These are phyloP conservation scores for Ostrea denselamellosa DNA, from an alignment of 1,140 invertebrate species.

Conservation along the genomic window DNA sequence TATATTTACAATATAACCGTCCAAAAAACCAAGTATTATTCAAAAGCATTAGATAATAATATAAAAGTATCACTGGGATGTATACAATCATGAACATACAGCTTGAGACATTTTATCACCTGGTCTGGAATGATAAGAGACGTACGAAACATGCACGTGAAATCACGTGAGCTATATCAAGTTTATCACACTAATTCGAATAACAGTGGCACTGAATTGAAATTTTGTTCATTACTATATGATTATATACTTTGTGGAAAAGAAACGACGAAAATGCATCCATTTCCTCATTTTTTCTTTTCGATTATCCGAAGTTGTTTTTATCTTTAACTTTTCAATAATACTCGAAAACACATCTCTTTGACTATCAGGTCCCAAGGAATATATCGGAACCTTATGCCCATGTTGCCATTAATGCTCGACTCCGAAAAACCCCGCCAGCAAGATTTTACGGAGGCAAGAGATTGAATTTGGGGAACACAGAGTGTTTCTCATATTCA, in stretches of 20 bases:
- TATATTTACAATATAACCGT: slow-evolving; percentile 29
- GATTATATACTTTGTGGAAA: not conserved
- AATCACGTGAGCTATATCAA: not conserved
- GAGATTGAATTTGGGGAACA: not conserved
- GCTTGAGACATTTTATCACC: slow-evolving; percentile 32
- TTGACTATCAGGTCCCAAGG: not conserved
- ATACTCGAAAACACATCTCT: not conserved
- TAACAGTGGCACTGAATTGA: slow-evolving; percentile 28
- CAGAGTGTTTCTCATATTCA: not conserved
- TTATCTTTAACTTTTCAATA: slow-evolving; percentile 26
- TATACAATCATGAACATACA: not conserved
- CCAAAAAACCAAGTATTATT: slow-evolving; percentile 35
- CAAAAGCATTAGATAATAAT: slow-evolving; percentile 32
- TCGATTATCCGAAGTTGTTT: not conserved
- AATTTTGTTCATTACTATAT: not conserved
- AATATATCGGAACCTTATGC: not conserved
- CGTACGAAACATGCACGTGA: slow-evolving; percentile 6
- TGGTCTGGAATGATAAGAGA: slow-evolving; percentile 14
- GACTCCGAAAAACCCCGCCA: slow-evolving; percentile 23
- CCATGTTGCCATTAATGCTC: not conserved
- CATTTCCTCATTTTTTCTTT: slow-evolving; percentile 10
- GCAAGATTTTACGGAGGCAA: slow-evolving; percentile 14
- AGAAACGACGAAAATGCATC: slow-evolving; percentile 11
- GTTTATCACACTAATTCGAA: slow-evolving; percentile 3
- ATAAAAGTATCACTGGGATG: slow-evolving; percentile 32